phyloP scores from a whole-genome alignment of 2,797 vertebrate species.

The Siniperca obscura region DNA sequence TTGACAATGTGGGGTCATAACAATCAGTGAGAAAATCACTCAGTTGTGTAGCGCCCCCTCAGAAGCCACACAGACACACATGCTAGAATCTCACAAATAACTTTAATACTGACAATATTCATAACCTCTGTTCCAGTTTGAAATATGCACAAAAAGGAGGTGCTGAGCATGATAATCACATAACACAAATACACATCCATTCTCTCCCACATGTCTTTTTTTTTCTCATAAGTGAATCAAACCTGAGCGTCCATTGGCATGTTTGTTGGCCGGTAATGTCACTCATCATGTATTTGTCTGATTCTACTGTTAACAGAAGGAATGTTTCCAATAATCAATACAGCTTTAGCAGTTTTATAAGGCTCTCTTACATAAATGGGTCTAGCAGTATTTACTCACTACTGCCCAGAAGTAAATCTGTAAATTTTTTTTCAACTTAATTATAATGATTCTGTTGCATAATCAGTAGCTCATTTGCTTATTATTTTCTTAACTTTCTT shows the following conservation, averaged over 20 bases:
- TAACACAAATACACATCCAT: neutral
- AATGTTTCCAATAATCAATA: neutral
- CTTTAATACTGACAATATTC: conserved; percentile 8
- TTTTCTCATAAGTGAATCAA: conserved; percentile 3
- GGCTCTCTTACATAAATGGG: neutral
- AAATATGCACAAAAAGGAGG: conserved; percentile 8
- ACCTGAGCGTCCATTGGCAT: neutral
- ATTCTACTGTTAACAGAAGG: neutral
- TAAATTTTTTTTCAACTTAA: neutral
- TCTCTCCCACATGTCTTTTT: neutral
- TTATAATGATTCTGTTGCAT: neutral
- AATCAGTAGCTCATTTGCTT: neutral
- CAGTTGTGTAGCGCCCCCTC: conserved; percentile 2
- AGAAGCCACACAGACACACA: conserved; percentile 47
- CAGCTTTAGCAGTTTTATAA: neutral
- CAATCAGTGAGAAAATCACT: conserved; percentile 55
- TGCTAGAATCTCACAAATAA: conserved; percentile 5
- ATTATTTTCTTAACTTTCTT: neutral
- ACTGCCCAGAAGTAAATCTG: neutral
- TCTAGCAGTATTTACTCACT: neutral
- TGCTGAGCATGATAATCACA: conserved; percentile 1
- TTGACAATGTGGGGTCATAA: conserved; percentile 67
- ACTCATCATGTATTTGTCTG: neutral
- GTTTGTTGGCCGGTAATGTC: neutral
- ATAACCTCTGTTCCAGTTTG: neutral